Evolutionary conservation across 2,113 vertebrate species (phyloP).

Genomic region (Camelus dromedarius): DNA sequence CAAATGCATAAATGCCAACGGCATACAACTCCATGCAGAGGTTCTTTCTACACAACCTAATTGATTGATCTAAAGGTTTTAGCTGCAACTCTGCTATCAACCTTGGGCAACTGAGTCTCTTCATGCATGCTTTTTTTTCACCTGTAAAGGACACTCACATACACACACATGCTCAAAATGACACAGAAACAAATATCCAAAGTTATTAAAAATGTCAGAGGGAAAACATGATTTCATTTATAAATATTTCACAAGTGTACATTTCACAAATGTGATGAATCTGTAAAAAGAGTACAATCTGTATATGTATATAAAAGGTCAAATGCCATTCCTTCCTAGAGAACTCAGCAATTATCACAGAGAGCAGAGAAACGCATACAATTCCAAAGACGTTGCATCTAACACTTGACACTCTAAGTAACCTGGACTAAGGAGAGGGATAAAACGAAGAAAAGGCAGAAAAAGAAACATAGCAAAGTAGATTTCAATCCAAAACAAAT

Average conservation of each 20-base stretch:
- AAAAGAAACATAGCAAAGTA: not conserved
- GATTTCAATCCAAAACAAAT: not conserved
- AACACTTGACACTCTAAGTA: not conserved
- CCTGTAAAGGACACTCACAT: not conserved
- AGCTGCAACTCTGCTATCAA: not conserved
- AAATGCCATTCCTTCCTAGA: conserved; percentile 32
- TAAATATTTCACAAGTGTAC: conserved; percentile 46
- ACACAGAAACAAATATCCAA: conserved; percentile 50
- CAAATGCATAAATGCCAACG: not conserved
- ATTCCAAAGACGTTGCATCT: conserved; percentile 32
- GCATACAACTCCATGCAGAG: not conserved
- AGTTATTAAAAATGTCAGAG: conserved; percentile 66
- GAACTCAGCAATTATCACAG: conserved; percentile 44
- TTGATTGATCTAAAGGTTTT: not conserved
- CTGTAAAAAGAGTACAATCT: conserved; percentile 47
- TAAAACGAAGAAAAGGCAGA: not conserved
- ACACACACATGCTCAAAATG: not conserved
- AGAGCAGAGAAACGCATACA: not conserved
- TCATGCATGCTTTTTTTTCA: not conserved
- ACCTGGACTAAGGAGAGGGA: not conserved
- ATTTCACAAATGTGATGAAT: conserved; percentile 61
- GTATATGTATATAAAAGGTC: conserved; percentile 51
- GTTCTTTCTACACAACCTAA: not conserved
- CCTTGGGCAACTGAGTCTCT: not conserved
- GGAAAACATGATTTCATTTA: conserved; percentile 62